Evolutionary conservation across 1,140 invertebrate genomes (phyloP), one percentile per base, ranked within the genome.

Genomic region (Drosophila teissieri): DNA sequence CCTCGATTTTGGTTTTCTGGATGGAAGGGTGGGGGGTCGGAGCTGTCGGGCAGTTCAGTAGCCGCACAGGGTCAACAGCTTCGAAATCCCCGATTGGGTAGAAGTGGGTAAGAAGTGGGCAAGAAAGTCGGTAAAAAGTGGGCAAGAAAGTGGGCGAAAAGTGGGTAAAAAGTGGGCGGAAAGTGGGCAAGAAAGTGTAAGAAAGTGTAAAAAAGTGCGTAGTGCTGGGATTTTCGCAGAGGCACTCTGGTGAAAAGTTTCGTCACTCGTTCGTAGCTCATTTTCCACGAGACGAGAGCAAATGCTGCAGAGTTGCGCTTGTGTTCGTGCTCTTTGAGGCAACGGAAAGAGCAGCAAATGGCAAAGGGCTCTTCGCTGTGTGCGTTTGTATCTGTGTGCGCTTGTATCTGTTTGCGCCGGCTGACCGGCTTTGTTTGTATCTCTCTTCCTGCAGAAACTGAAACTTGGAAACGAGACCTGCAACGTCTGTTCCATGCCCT

Each of bases 341-440:
- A 17, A 36, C 36, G 53, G 53, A 42, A 62, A 62, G 60, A 62
- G 60, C 53, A 42, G 37, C 37, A 39, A 19, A 19, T 19, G 19
- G 19, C 19, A 19, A 19, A 39, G 27, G 55, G 58, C 60, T 62
- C 53, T 62, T 58, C 24, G 12, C 15, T 2, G 60, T 54, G 56
- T 45, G 42, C 8, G 62, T 42, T 11, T 39, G 63, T 55, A 22
- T 49, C 48, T 58, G 46, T 24, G 24, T 24, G 24, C 24, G 24
- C 4, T 24, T 24, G 24, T 24, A 24, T 24, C 24, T 24, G 24
- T 24, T 4, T 24, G 4, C 22, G 49, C 65, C 78, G 62, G 62
- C 56, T 78, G 79, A 58, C 68, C 49, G 44, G 60, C 65, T 80
- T 69, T 69, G 48, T 54, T 62, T 69, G 65, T 37, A 48, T 36